A percentile compares a stretch with the other conserved stretches of the same genome.
Evolutionary conservation across 2,888 invertebrate species (phyloP).

Genomic region (Junonia oenone): DNA sequence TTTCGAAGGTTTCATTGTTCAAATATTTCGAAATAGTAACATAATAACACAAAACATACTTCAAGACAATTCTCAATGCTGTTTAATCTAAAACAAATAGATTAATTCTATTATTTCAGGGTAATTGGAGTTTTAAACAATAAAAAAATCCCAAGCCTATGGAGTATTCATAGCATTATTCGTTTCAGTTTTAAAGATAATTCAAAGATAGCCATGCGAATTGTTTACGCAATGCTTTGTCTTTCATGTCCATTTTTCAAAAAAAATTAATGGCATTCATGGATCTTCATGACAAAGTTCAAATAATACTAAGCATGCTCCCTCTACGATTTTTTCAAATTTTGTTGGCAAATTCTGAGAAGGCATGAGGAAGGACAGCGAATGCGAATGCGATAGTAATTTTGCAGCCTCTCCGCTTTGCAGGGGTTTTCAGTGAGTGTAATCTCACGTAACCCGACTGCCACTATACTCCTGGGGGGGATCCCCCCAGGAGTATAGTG

Average conservation of each 20-base stretch:
- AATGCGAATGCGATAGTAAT: too few species aligned
- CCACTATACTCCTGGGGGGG: too few species aligned
- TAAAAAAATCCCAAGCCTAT: not conserved
- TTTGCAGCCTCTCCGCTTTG: too few species aligned
- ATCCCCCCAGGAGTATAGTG: too few species aligned
- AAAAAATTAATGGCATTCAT: not conserved
- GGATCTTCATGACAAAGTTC: too few species aligned
- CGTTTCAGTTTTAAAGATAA: not conserved
- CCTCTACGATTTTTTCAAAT: too few species aligned
- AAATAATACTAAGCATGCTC: too few species aligned
- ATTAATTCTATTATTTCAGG: not conserved
- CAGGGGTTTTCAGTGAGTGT: too few species aligned
- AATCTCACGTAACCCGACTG: too few species aligned
- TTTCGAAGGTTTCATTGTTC: not conserved
- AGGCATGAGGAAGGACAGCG: too few species aligned
- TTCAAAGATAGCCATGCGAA: conserved; percentile 4
- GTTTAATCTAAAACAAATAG: not conserved
- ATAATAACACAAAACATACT: not conserved
- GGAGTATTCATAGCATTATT: conserved; percentile 7
- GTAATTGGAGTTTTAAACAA: not conserved
- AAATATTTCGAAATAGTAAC: not conserved
- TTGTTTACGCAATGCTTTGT: conserved; percentile 14
- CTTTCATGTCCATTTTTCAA: not conserved
- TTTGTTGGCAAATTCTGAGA: too few species aligned
- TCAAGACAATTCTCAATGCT: not conserved